phyloP scores from a whole-genome alignment of 2,888 invertebrate species.

The Eristalis pertinax region DNA sequence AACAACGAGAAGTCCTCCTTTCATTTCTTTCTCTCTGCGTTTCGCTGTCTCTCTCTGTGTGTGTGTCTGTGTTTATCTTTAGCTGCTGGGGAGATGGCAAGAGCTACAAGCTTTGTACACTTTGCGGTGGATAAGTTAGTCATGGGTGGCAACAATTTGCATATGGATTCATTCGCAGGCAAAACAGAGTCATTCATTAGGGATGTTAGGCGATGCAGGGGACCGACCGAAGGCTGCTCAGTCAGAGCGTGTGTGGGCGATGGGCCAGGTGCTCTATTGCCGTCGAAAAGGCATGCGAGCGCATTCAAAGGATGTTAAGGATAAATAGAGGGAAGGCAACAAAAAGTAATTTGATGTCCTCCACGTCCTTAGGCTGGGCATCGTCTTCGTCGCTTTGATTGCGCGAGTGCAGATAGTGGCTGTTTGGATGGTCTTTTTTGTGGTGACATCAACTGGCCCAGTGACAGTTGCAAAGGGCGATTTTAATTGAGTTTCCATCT shows the following conservation, averaged over 20 bases:
- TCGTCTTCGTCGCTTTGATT: constrained; percentile 9
- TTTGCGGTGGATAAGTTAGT: constrained; percentile 63
- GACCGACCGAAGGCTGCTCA: constrained; percentile 9
- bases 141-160: constrained; percentile 70
- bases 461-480: constrained; percentile 39
- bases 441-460: constrained; percentile 1
- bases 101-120: constrained; percentile 23
- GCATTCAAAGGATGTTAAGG: constrained; percentile 32
- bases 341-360: constrained; percentile 69
- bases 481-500: constrained; percentile 48
- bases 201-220: constrained; percentile 45
- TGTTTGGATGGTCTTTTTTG: constrained; percentile 21
- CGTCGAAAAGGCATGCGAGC: constrained; percentile 37
- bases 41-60: neutral
- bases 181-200: constrained; percentile 60
- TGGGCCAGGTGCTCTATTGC: constrained; percentile 39
- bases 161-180: constrained; percentile 55
- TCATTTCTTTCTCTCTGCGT: neutral
- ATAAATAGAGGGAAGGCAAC: constrained; percentile 12
- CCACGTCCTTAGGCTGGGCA: constrained; percentile 16
- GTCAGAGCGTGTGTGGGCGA: constrained; percentile 7
- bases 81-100: too few species aligned
- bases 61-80: neutral
- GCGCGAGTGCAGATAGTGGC: neutral
- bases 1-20: constrained; percentile 39